Evolutionary conservation across 2,113 vertebrate genomes (phyloP), one percentile per base, ranked within the genome.

Genomic region (Antechinus stuartii): DNA sequence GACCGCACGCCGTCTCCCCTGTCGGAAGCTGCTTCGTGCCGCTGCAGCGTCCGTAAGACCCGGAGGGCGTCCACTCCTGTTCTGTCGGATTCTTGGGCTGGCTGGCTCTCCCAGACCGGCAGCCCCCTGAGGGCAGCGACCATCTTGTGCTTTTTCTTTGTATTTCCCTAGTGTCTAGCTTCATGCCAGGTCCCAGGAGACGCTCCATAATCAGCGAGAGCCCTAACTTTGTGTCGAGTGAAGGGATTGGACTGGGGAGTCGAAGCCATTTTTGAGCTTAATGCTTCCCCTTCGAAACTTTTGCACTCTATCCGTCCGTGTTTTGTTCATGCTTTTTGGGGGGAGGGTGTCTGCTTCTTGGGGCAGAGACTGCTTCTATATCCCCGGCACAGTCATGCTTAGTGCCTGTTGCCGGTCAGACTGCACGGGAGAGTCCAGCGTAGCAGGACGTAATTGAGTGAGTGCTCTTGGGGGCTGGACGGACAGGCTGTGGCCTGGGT

Each of bases 371-470:
- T 5, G 49, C 47, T 42, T 42, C 42, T 42, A 42, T 42, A 42
- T 42, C 42, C 47, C 2, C 4, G 47, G 47, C 47, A 4, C 47
- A 4, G 92, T 42, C 42, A 42, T 42, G 42, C 42, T 42, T 42
- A 42, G 42, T 54, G 9, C 76, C 52, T 93, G 3, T 27, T 24
- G 9, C 89, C 35, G 90, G 54, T 54, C 52, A 61, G 25, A 91
- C 30, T 42, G 54, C 9, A 35, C 0, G 1, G 1, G 92, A 35
- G 89, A 90, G 89, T 92, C n/a, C 50, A 6, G 55, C n/a, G 91
- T 91, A 54, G 50, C 52, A 27, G 89, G 57, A 92, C 26, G 30
- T 91, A 96, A 92, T 91, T 89, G 50, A 8, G 8, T 50, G 94
- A 3, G 50, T 89, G 94, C 24, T 90, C 25, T 90, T 90, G 25